These are phyloP conservation scores for Plusia festucae DNA, from an alignment of 2,888 invertebrate species.

Conservation along the genomic window DNA sequence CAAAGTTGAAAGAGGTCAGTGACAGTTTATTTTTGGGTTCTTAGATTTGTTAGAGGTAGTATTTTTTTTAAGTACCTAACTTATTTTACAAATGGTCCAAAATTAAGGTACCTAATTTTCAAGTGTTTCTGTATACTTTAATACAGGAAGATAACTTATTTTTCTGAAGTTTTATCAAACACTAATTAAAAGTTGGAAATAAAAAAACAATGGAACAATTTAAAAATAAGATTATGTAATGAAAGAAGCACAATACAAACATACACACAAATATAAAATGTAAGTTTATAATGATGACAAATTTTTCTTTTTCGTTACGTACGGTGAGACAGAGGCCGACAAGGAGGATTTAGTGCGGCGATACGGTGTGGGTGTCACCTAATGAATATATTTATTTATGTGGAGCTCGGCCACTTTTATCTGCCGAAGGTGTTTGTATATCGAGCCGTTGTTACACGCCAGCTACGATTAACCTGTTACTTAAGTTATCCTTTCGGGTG, in stretches of 20 bases:
- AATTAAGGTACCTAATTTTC: too few species aligned
- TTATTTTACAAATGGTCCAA: background rate
- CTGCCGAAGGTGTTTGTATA: conserved; percentile 75
- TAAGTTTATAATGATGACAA: conserved; percentile 51
- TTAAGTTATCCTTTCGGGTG: conserved; percentile 48
- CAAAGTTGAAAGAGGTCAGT: conserved; percentile 4
- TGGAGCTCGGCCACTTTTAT: conserved; percentile 78
- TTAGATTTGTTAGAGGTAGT: too few species aligned
- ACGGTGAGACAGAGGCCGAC: conserved; percentile 81
- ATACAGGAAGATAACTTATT: too few species aligned
- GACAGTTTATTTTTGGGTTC: too few species aligned
- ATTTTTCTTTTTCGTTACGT: conserved; percentile 71
- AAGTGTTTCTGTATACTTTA: background rate
- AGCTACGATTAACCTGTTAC: conserved; percentile 61
- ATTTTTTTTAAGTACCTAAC: too few species aligned
- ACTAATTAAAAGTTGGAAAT: too few species aligned
- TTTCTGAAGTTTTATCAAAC: background rate
- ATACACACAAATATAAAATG: conserved; percentile 41
- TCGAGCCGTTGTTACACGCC: conserved; percentile 61
- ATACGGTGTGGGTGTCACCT: conserved; percentile 88
- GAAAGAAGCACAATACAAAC: conserved; percentile 33
- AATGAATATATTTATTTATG: conserved; percentile 89
- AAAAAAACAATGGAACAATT: too few species aligned
- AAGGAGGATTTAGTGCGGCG: conserved; percentile 86
- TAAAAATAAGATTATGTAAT: conserved; percentile 26